Conservation (phyloP, 2,113 vertebrate species). For the Eptesicus fuscus region DNA sequence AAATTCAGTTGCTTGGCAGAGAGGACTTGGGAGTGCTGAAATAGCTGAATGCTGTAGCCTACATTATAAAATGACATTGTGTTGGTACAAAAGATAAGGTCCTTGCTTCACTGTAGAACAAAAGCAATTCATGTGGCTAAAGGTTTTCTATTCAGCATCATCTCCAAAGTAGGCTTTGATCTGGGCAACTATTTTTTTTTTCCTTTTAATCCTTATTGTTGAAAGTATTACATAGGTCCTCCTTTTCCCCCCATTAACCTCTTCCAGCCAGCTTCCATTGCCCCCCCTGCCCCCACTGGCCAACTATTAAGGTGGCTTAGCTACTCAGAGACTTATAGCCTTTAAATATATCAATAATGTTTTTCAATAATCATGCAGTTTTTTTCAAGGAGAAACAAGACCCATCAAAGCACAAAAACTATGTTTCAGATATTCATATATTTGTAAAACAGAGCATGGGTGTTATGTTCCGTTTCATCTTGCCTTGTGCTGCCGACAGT, state of each 20-base stretch:
- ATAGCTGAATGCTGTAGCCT: not conserved
- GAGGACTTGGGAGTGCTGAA: not conserved
- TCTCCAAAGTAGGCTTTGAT: not conserved
- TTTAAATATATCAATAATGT: not conserved
- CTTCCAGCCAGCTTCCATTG: too few species aligned
- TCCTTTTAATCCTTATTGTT: too few species aligned
- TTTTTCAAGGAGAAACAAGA: not conserved
- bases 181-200: not conserved
- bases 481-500: not conserved
- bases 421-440: not conserved
- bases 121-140: not conserved
- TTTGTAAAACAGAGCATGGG: not conserved
- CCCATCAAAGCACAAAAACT: not conserved
- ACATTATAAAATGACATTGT: not conserved
- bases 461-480: not conserved
- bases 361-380: not conserved
- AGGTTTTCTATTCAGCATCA: not conserved
- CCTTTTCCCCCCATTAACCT: too few species aligned
- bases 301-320: not conserved
- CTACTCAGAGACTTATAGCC: not conserved
- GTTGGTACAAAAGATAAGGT: not conserved
- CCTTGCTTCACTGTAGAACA: not conserved
- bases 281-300: too few species aligned
- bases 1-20: not conserved
- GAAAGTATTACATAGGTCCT: too few species aligned